These are phyloP conservation scores for Taenioides sp. DNA, from an alignment of 2,797 vertebrate genomes.

Conservation along the genomic window DNA sequence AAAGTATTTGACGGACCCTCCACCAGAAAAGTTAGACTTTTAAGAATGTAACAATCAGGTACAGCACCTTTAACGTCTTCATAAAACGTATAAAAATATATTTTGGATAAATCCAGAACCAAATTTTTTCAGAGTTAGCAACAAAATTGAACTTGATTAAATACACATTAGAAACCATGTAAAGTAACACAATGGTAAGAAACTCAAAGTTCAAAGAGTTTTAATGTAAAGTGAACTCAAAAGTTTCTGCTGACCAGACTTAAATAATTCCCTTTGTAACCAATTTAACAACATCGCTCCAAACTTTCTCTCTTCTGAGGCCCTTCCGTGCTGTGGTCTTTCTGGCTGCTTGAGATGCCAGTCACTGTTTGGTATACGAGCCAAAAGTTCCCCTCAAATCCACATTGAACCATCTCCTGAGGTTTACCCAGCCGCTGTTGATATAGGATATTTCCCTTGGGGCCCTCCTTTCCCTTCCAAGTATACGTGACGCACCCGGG, in stretches of 20 bases:
- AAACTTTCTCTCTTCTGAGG: background rate
- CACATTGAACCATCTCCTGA: constrained; percentile 2
- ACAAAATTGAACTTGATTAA: background rate
- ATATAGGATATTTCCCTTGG: constrained; percentile 4
- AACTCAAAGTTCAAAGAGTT: no score
- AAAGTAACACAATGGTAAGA: background rate
- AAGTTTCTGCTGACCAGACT: background rate
- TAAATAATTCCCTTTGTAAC: constrained; percentile 6
- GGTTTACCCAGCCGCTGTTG: background rate
- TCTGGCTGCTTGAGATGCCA: background rate
- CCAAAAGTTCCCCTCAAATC: background rate
- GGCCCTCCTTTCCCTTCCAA: background rate
- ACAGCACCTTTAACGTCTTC: no score
- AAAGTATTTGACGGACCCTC: no score
- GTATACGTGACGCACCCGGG: background rate
- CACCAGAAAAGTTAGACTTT: no score
- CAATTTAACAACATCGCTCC: background rate
- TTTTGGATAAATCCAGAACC: no score
- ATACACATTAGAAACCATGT: background rate
- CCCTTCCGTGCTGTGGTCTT: background rate
- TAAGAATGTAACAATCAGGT: no score
- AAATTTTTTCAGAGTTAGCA: no score
- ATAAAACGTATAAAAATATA: no score
- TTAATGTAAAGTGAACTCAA: background rate
- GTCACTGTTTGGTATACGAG: background rate